Conservation (phyloP, 2,797 vertebrate species). For the Gymnothorax reevesii region DNA sequence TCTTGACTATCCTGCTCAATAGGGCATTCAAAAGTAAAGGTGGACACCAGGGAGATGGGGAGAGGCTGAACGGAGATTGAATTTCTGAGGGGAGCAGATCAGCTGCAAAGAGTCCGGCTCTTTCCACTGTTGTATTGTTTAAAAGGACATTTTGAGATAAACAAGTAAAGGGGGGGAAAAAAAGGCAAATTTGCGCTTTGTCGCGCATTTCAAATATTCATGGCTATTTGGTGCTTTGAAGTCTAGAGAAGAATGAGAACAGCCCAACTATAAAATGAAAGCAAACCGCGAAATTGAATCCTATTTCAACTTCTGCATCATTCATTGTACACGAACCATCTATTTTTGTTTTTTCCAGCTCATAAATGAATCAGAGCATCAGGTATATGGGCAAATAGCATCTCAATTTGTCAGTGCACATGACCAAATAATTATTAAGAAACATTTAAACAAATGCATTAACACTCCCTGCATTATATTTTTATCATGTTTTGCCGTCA, state of each 20-base stretch:
- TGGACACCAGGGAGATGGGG: not conserved
- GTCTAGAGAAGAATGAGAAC: not conserved
- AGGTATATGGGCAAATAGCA: not conserved
- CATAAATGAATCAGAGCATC: not conserved
- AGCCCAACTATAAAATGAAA: not conserved
- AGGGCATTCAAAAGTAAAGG: conserved; percentile 45
- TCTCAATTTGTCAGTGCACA: not conserved
- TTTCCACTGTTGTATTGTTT: not conserved
- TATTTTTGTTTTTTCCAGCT: not conserved
- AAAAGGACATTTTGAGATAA: not conserved
- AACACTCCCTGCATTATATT: not conserved
- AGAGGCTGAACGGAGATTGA: not conserved
- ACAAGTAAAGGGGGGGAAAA: not conserved
- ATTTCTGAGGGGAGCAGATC: conserved; percentile 7
- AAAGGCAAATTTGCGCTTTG: not conserved
- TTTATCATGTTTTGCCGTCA: not conserved
- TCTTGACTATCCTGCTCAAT: conserved; percentile 47
- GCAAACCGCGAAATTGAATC: not conserved
- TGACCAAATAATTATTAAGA: not conserved
- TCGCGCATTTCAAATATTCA: not conserved
- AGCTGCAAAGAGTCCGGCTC: not conserved
- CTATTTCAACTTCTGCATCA: not conserved
- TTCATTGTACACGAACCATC: not conserved
- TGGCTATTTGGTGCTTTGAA: not conserved
- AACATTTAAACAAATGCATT: not conserved